Base-by-base conservation (phyloP, 2,888 invertebrate species). In the Patella depressa region DNA sequence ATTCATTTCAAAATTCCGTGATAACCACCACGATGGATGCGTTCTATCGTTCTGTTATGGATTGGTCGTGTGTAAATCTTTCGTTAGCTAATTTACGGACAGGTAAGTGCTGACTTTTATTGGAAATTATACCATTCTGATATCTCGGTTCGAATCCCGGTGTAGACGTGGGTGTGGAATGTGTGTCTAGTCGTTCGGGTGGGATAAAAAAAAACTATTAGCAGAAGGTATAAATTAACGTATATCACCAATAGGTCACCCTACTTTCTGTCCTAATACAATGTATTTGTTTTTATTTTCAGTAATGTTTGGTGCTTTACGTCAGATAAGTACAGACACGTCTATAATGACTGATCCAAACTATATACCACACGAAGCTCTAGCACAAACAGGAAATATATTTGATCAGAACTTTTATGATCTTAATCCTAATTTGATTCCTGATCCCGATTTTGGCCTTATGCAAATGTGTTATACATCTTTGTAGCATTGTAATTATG, bases 291-390 rank as follows among this genome's bases (percentile, higher is more conserved):
- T 71, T 78, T 59, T 55, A 24, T 77, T 75, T 79, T 11, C 80
- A 88, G 88, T 81, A 17, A 82, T 85, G 53, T 79, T 85, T 29
- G 79, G 80, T 15, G 78, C 84, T 2, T 76, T 88, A 29, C 81
- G 85, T 19, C 83, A 80, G 57, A 79, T 88, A 24, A 85, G 86
- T 76, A 85, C 80, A 9, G 76, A 83, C 45, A 87, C 87, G 3
- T 82, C 78, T n/a, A 85, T 88, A n/a, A 84, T 88, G 85, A 83
- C 80, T 45, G 77, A 80, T 55, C 88, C 88, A 2, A 81, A 82
- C n/a, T 74, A 80, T 7, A 75, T 88, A 12, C 79, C 82, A 4
- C 72, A 80, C 12, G 85, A 88, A 72, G 84, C 85, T 2, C 53
- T 77, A 14, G 71, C 81, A 53, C 79, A 75, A 29, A 19, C 74